Base-by-base conservation (phyloP, 2,888 invertebrate genomes). In the Heliconius aoede region DNA sequence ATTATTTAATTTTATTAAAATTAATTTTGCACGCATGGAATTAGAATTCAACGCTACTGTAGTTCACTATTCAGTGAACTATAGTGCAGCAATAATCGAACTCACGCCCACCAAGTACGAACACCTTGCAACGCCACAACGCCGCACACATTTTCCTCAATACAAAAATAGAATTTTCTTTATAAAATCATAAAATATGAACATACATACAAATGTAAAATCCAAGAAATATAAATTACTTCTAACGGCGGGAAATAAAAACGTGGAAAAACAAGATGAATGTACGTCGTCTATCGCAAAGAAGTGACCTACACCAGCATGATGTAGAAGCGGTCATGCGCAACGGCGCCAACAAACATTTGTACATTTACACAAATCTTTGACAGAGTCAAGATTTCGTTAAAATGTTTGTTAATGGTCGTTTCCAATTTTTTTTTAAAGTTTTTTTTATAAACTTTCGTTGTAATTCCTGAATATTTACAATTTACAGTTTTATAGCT, bases 371-470 rank as follows among this genome's bases (percentile, higher is more conserved):
- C 51, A 68, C 51, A 51, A 26, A 28, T 55, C 18, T 26, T 46
- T 28, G 51, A 69, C 64, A 72, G 75, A 72, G 76, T 72, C 75
- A 64, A 61, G 67, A 65, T 65, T 65, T 36, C 65, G 7, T 15
- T n/a, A 65, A 65, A 65, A 65, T 65, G 9, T 65, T 65, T 40
- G 65, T 65, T 18, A 36, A 40, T 24, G 36, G 36, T 65, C 40
- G 36, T 65, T 64, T 30, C 32, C 21, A 1, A 64, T 32, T 64
- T 64, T 32, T 64, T 32, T n/a, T n/a, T 1, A 4, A 5, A 4
- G 5, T 13, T 65, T 65, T 36, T 26, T 15, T 24, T 65, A 65
- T 2, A 21, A n/a, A 21, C 32, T n/a, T 60, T 1, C 13, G 60
- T n/a, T 18, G 5, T 46, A 46, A 46, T 8, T 21, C 46, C 7